phyloP scores from a whole-genome alignment of 1,140 invertebrate species.

The Euura lappo region DNA sequence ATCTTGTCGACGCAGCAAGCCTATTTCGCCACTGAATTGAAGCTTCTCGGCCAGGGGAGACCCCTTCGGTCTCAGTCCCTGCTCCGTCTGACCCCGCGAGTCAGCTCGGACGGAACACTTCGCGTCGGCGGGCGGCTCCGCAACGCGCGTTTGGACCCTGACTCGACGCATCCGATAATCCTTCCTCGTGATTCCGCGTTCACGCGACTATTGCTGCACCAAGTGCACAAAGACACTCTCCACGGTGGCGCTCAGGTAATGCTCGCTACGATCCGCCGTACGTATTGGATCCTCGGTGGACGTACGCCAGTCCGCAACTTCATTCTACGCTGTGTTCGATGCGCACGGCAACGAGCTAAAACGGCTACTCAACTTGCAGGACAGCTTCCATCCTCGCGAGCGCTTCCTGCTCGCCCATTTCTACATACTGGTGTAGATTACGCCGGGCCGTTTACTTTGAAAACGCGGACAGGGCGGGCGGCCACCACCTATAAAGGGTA shows the following conservation, averaged over 20 bases:
- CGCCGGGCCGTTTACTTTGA: constrained; percentile 15
- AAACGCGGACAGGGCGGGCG: constrained; percentile 7
- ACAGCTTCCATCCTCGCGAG: too few relatives aligned
- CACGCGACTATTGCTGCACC: not conserved
- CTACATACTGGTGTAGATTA: not conserved
- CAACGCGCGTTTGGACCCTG: not conserved
- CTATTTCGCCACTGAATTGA: not conserved
- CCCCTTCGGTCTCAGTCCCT: constrained; percentile 12
- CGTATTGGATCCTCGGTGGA: constrained; percentile 39
- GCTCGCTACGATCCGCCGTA: constrained; percentile 27
- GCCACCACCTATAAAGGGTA: constrained; percentile 21
- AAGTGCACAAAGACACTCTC: constrained; percentile 17
- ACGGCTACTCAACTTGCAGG: not conserved
- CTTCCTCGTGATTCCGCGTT: not conserved
- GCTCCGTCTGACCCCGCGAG: not conserved
- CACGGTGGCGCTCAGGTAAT: constrained; percentile 41
- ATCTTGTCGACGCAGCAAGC: constrained; percentile 11
- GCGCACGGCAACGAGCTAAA: constrained; percentile 3
- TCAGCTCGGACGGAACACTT: not conserved
- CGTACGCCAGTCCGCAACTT: constrained; percentile 13
- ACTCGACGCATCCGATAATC: not conserved
- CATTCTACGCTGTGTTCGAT: constrained; percentile 12
- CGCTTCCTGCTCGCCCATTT: too few relatives aligned
- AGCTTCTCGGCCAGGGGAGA: not conserved
- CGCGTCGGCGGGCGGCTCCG: not conserved